Evolutionary conservation across 2,888 invertebrate species (phyloP).

Genomic region (Odontothrips loti): DNA sequence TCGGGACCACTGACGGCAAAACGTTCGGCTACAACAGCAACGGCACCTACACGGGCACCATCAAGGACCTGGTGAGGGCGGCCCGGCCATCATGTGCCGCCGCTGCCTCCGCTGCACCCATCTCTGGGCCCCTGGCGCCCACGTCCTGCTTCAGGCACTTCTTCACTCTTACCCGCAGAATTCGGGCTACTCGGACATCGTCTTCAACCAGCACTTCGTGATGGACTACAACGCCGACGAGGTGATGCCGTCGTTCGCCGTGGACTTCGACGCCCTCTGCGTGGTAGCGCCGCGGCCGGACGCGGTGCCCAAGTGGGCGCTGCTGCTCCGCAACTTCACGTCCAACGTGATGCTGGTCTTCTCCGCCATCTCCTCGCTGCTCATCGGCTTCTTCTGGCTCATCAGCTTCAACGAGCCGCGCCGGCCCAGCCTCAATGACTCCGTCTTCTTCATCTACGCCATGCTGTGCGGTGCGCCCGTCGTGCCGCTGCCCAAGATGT

Average conservation of each 20-base stretch:
- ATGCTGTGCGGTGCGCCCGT: constrained; percentile 27
- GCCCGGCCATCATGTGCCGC: neutral
- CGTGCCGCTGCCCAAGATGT: constrained; percentile 27
- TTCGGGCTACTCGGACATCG: constrained; percentile 33
- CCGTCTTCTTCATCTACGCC: constrained; percentile 7
- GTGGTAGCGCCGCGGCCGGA: constrained; percentile 33
- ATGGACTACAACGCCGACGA: constrained; percentile 33
- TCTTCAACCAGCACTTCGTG: constrained; percentile 35
- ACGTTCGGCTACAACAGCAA: constrained; percentile 35
- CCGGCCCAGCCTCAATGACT: neutral
- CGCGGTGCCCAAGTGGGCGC: constrained; percentile 31
- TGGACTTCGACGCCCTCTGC: constrained; percentile 34
- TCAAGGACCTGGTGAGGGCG: constrained; percentile 32
- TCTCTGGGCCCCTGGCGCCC: too few species aligned
- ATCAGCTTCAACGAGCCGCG: constrained; percentile 6
- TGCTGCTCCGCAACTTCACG: neutral
- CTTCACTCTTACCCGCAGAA: neutral
- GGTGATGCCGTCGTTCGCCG: constrained; percentile 32
- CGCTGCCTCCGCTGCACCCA: too few species aligned
- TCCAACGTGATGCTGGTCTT: neutral
- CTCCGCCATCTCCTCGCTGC: neutral
- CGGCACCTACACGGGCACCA: constrained; percentile 32
- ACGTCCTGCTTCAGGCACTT: too few species aligned
- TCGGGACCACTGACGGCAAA: constrained; percentile 30
- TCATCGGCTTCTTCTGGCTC: neutral